Conservation (phyloP, 64 coral and sea anemone genomes). For the Pachyseris speciosa region DNA sequence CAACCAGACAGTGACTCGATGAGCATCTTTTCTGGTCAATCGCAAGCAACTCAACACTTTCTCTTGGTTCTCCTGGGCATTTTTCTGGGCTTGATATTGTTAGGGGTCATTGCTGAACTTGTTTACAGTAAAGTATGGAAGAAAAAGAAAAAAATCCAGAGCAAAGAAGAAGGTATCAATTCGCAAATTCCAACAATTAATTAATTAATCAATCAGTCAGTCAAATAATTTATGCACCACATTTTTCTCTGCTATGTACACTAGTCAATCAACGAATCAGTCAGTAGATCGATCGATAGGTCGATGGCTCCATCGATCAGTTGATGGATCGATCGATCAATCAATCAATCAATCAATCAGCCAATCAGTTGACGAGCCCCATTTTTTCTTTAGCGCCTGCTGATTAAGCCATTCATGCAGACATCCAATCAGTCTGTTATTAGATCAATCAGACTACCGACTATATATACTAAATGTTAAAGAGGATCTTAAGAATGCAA, state of each 20-base stretch:
- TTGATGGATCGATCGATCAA: no score
- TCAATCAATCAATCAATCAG: background rate
- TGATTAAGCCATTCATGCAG: background rate
- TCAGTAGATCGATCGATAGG: background rate
- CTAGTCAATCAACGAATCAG: background rate
- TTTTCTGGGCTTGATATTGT: background rate
- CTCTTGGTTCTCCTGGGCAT: background rate
- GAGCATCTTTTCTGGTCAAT: constrained; percentile 46
- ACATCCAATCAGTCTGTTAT: background rate
- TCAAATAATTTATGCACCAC: no score
- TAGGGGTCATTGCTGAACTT: constrained; percentile 21
- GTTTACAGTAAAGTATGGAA: background rate
- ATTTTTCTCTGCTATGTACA: no score
- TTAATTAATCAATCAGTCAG: no score
- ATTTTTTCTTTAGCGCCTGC: no score
- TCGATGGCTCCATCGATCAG: no score
- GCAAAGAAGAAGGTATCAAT: constrained; percentile 1
- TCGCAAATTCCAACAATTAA: no score
- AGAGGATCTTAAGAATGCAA: no score
- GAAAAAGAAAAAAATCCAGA: constrained; percentile 24
- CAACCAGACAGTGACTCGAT: constrained; percentile 17
- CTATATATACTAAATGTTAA: no score
- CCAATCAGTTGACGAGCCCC: background rate
- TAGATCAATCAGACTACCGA: no score
- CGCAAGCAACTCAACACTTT: background rate